Evolutionary conservation across 2,797 vertebrate genomes (phyloP).

Genomic region (Brachymystax lenok): DNA sequence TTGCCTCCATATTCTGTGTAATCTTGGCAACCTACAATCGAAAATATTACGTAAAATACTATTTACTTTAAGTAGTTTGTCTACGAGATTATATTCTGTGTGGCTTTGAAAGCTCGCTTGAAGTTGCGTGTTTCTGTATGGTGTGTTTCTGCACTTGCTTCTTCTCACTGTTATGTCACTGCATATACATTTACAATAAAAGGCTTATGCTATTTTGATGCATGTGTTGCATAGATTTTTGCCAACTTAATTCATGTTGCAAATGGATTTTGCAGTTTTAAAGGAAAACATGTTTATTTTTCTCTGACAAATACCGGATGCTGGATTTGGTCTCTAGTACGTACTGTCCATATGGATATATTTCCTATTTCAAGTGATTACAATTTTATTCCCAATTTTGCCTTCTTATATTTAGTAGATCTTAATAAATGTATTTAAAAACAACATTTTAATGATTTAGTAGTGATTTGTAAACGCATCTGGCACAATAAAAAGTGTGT

Average conservation of each 20-base stretch:
- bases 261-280: slow-evolving; percentile 19
- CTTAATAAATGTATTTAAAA: slow-evolving; percentile 29
- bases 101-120: slow-evolving; percentile 8
- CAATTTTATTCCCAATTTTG: slow-evolving; percentile 20
- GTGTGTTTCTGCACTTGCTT: background rate
- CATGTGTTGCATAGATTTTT: slow-evolving; percentile 28
- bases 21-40: background rate
- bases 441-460: background rate
- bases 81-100: background rate
- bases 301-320: background rate
- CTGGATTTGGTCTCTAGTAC: slow-evolving; percentile 23
- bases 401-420: slow-evolving; percentile 27
- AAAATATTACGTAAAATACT: background rate
- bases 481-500: too few species aligned
- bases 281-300: slow-evolving; percentile 2
- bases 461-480: background rate
- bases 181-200: background rate
- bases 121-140: background rate
- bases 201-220: slow-evolving; percentile 1
- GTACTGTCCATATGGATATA: slow-evolving; percentile 20
- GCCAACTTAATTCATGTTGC: slow-evolving; percentile 15
- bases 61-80: background rate
- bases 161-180: background rate
- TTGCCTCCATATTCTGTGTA: background rate
- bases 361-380: slow-evolving; percentile 25